Evolutionary conservation across 1,140 invertebrate species (phyloP).

Genomic region (Neuroterus valhalla): DNA sequence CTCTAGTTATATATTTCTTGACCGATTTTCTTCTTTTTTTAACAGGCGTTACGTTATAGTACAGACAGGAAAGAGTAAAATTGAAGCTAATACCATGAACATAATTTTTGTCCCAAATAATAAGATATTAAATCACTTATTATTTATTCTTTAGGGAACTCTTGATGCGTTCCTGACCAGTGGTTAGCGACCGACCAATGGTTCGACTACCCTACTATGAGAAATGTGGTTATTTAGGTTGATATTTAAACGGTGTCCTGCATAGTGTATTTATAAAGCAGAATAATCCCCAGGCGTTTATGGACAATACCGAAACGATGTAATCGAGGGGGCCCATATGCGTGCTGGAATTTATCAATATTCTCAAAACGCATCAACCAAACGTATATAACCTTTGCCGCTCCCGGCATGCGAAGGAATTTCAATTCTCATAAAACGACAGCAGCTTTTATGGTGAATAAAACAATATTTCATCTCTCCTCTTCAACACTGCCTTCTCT

Average conservation of each 20-base stretch:
- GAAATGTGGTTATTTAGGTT: slow-evolving; percentile 1
- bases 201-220: too few species aligned
- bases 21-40: too few species aligned
- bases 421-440: slow-evolving; percentile 62
- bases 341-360: slow-evolving; percentile 63
- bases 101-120: too few species aligned
- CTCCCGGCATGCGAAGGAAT: slow-evolving; percentile 49
- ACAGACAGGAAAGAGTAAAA: too few species aligned
- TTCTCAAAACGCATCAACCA: slow-evolving; percentile 49
- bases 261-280: not conserved
- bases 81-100: too few species aligned
- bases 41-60: too few species aligned
- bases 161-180: too few species aligned
- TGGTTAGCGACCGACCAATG: too few species aligned
- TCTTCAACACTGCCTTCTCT: slow-evolving; percentile 34
- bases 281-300: not conserved
- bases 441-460: slow-evolving; percentile 59
- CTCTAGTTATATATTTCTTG: too few species aligned
- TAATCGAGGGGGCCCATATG: slow-evolving; percentile 49
- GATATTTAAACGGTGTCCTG: slow-evolving; percentile 17
- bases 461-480: slow-evolving; percentile 61
- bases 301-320: slow-evolving; percentile 34
- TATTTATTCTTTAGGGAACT: too few species aligned
- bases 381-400: slow-evolving; percentile 30
- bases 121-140: too few species aligned